phyloP scores from a whole-genome alignment of 2,113 vertebrate species.

The Uropsilus gracilis region DNA sequence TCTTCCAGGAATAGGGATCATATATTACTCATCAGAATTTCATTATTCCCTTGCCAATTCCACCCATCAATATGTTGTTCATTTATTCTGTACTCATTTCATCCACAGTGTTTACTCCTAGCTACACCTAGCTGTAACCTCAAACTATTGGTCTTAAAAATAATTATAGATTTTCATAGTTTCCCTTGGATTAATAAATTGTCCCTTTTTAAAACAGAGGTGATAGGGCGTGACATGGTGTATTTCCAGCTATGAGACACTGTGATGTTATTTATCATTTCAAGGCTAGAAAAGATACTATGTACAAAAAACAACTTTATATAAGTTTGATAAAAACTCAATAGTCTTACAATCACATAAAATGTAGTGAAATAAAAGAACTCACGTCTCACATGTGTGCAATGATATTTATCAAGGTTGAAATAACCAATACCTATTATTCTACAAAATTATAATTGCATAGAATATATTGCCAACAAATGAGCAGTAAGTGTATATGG shows the following conservation, averaged over 20 bases:
- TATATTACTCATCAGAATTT: neutral
- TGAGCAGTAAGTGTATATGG: neutral
- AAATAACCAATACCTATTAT: conserved; percentile 17
- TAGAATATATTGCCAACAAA: neutral
- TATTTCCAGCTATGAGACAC: neutral
- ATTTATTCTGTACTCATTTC: neutral
- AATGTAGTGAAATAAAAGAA: neutral
- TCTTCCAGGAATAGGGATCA: neutral
- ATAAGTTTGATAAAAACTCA: neutral
- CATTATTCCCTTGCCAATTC: neutral
- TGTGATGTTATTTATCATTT: neutral
- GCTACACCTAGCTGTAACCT: neutral
- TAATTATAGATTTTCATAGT: neutral
- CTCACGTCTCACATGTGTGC: neutral
- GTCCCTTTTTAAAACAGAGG: neutral
- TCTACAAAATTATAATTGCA: conserved; percentile 22
- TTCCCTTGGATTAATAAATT: neutral
- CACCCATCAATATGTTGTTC: neutral
- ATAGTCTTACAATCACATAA: neutral
- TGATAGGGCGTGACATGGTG: neutral
- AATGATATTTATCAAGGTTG: conserved; percentile 21
- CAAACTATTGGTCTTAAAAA: neutral
- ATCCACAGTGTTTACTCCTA: neutral
- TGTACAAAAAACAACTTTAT: neutral
- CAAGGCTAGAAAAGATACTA: neutral